A percentile compares a stretch with the other conserved stretches of the same genome.
Conservation (phyloP, 2,797 vertebrate genomes). For the Darevskia mixta region DNA sequence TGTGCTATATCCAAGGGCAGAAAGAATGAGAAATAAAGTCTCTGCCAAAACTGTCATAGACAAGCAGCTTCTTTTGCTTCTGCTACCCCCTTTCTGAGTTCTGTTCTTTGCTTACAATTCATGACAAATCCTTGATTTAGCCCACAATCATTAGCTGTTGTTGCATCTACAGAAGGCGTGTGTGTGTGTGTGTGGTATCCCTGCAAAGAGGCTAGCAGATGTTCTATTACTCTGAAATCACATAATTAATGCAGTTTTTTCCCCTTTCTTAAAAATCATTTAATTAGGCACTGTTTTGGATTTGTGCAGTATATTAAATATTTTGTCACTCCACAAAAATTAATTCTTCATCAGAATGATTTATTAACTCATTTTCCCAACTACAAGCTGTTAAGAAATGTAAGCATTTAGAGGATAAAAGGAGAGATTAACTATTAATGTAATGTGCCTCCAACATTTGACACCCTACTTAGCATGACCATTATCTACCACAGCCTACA, state of each 20-base stretch:
- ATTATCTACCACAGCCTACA: constrained; percentile 78
- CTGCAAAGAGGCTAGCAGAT: constrained; percentile 21
- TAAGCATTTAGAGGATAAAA: constrained; percentile 78
- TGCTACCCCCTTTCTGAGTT: not conserved
- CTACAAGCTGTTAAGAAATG: constrained; percentile 73
- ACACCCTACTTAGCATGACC: constrained; percentile 79
- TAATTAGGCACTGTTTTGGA: constrained; percentile 58
- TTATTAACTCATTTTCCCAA: constrained; percentile 69
- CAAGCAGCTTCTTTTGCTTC: not conserved
- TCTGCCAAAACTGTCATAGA: not conserved
- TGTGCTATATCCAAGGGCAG: not conserved
- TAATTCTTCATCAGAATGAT: constrained; percentile 69
- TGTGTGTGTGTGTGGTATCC: not conserved
- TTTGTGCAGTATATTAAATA: constrained; percentile 62
- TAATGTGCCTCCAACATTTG: constrained; percentile 74
- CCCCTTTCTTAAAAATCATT: constrained; percentile 33
- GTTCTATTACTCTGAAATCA: constrained; percentile 28
- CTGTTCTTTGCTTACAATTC: constrained; percentile 20
- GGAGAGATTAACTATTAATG: constrained; percentile 80
- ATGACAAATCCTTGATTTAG: constrained; percentile 26
- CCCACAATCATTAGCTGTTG: constrained; percentile 22
- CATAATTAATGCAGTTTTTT: constrained; percentile 12
- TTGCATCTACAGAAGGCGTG: constrained; percentile 12
- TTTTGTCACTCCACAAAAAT: constrained; percentile 70
- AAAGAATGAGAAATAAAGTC: not conserved